Base-by-base conservation (phyloP, 2,797 vertebrate species). In the Pipistrellus kuhlii region DNA sequence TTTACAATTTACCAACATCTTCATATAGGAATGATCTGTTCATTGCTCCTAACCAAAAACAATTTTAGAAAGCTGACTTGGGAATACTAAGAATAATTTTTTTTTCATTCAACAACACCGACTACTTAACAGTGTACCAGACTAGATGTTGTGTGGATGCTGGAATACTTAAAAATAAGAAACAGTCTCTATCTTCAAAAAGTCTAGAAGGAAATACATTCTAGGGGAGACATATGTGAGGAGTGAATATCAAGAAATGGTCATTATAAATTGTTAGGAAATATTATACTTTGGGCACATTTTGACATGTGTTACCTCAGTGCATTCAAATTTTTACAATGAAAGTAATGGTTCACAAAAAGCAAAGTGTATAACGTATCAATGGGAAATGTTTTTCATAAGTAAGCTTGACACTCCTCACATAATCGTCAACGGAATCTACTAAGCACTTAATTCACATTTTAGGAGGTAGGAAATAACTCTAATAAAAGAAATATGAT, bases 331-430 rank as follows among this genome's bases (percentile, higher is more conserved):
- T 80, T 59, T 88, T 93, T 81, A 32, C 35, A 90, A 85, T 17
- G 32, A 91, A 93, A 69, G 38, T 44, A 88, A 88, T n/a, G 30
- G 44, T 51, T 68, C 55, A 32, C 76, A 91, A 84, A 87, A 94
- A 89, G 25, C 15, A 46, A 3, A 78, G 18, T 21, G 15, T 53
- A 10, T 32, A 93, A 82, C 83, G 44, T 94, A 57, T 30, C 64
- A 53, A 4, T 20, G 35, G 53, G 23, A 55, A 72, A 0, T 68
- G 41, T 69, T 93, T 77, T 83, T 35, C 44, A n/a, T 59, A 35
- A 75, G 17, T 71, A 77, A 76, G 64, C 59, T 53, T 68, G 15
- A 15, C 21, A 68, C 32, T 35, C 51, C 25, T 93, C 35, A 64
- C 20, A 0, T 38, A 95, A 82, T 51, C 51, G 57, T 88, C 83